A percentile compares a stretch with the other conserved stretches of the same genome.
phyloP scores from a whole-genome alignment of 1,140 invertebrate genomes.

The Mylabris phalerata region DNA sequence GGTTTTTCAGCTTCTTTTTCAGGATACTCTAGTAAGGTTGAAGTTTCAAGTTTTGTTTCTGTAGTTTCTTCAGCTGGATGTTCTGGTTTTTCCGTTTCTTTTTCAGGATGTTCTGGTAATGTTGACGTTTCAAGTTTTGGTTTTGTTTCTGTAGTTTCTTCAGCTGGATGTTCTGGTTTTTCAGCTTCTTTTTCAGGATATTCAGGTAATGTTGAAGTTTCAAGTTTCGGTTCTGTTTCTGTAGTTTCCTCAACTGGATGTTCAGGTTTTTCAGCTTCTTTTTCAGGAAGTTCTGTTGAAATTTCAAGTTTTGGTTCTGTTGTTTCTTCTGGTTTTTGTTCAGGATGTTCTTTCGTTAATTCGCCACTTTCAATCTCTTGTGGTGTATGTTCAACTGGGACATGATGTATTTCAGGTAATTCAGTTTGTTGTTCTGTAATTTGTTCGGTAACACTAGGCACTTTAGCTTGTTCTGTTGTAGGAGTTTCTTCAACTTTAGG shows the following conservation, averaged over 20 bases:
- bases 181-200: slow-evolving; percentile 7
- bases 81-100: not conserved
- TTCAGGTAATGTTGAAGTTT: not conserved
- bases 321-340: not conserved
- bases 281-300: slow-evolving; percentile 13
- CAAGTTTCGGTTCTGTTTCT: slow-evolving; percentile 1
- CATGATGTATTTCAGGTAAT: slow-evolving; percentile 12
- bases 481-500: slow-evolving; percentile 3
- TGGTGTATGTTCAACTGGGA: slow-evolving; percentile 7
- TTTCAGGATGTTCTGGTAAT: not conserved
- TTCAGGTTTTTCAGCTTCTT: slow-evolving; percentile 15
- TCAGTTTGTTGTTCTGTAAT: slow-evolving; percentile 26
- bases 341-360: not conserved
- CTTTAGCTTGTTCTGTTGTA: slow-evolving; percentile 3
- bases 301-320: not conserved
- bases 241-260: slow-evolving; percentile 1
- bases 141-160: slow-evolving; percentile 10
- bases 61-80: no score
- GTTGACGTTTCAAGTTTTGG: not conserved
- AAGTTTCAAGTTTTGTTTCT: not conserved
- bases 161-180: slow-evolving; percentile 3
- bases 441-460: slow-evolving; percentile 4
- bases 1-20: slow-evolving; percentile 19
- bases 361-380: slow-evolving; percentile 7
- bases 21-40: slow-evolving; percentile 9